These are phyloP conservation scores for Halichoerus grypus DNA, from an alignment of 2,113 vertebrate species.

Conservation along the genomic window DNA sequence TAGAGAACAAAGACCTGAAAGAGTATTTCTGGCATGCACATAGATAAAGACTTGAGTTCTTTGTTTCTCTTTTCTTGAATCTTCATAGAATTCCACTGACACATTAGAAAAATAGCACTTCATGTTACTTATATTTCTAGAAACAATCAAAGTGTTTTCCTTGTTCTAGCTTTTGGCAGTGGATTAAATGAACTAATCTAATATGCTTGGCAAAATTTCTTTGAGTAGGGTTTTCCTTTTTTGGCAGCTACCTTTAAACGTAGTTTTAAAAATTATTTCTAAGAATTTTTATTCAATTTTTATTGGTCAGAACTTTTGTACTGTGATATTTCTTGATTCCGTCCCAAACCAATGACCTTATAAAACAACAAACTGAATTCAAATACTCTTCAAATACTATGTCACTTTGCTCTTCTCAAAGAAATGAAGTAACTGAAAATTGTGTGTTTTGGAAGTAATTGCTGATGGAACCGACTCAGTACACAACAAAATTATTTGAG, in stretches of 20 bases:
- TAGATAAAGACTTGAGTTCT: background rate
- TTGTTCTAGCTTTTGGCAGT: constrained; percentile 73
- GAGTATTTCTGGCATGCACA: background rate
- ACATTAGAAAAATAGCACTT: constrained; percentile 49
- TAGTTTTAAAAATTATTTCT: constrained; percentile 81
- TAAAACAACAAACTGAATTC: constrained; percentile 81
- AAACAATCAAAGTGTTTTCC: background rate
- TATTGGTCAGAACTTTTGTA: constrained; percentile 69
- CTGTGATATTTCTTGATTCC: constrained; percentile 74
- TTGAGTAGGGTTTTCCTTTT: constrained; percentile 72
- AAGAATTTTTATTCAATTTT: constrained; percentile 81
- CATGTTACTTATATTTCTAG: constrained; percentile 57
- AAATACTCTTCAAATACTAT: constrained; percentile 74
- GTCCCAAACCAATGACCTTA: constrained; percentile 83
- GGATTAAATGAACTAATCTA: constrained; percentile 78
- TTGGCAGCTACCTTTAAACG: constrained; percentile 80
- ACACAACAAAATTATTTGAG: constrained; percentile 66
- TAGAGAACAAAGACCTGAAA: background rate
- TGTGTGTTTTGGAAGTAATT: constrained; percentile 76
- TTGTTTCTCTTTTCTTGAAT: background rate
- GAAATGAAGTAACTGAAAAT: constrained; percentile 77
- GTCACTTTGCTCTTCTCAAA: constrained; percentile 70
- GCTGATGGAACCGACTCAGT: background rate
- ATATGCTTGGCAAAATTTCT: constrained; percentile 73
- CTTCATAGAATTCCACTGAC: background rate